Evolutionary conservation across 2,888 invertebrate species (phyloP), one percentile per base, ranked within the genome.

Genomic region (Falcaria lacertinaria): DNA sequence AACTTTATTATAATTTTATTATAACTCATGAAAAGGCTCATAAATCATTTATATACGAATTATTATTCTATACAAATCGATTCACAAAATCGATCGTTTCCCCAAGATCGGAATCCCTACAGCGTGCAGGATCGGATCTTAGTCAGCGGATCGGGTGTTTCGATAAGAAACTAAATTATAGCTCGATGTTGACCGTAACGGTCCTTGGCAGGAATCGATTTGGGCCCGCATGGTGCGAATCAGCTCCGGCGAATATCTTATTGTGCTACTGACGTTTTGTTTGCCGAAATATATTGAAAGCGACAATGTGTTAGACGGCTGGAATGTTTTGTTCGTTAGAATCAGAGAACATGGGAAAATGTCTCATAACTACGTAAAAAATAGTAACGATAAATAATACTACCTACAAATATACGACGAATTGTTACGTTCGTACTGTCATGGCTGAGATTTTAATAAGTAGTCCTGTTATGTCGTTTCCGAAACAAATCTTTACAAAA

Each of bases 141-240:
- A 76, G 63, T 76, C 72, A 71, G 72, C 79, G 63, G 80, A 83
- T 83, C 73, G 81, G 83, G 48, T 62, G 54, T 45, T 43, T 42
- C 56, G 85, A 85, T 85, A 85, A 79, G 74, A 72, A 75, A 78
- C 69, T 77, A 80, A 85, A 80, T 81, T 84, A 85, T 83, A 67
- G 74, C 69, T 63, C 51, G 50, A 66, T 75, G 76, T 76, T 78
- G 76, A 76, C 76, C 73, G 73, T 67, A 68, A 55, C 49, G 50
- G 37, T 13, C 37, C 36, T 46, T 45, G 45, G 46, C 43, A 48
- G 50, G 53, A 51, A 70, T 62, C 64, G 64, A 61, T 71, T 63
- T 44, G 39, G 48, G 45, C 63, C 58, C 60, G 63, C 60, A 64
- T 60, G 60, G 51, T 64, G 60, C 55, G 61, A 62, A 61, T 62